Percentiles rank a stretch among this genome's conserved stretches.
Conservation (phyloP, 1,140 invertebrate species). For the Tribolium castaneum region DNA sequence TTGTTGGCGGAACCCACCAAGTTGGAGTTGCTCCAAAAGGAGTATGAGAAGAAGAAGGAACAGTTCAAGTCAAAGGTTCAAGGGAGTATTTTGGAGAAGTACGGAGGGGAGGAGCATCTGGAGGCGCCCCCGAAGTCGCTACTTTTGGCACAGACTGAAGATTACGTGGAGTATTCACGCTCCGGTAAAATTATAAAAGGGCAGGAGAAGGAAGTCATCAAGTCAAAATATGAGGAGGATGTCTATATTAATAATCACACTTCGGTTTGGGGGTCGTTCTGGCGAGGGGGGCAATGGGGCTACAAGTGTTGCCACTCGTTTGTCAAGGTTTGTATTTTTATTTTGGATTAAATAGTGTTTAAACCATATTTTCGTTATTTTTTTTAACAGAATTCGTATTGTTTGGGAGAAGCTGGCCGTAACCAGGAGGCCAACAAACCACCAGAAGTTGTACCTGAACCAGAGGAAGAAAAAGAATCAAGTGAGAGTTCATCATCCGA, state of each 20-base stretch:
- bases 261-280: conserved; percentile 95
- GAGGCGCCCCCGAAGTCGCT: conserved; percentile 86
- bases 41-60: conserved; percentile 91
- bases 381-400: conserved; percentile 80
- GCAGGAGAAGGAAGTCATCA: conserved; percentile 85
- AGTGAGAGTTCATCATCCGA: conserved; percentile 51
- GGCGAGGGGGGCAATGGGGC: conserved; percentile 93
- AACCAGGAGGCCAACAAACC: conserved; percentile 50
- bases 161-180: conserved; percentile 96
- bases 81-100: conserved; percentile 83
- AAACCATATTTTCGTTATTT: no score
- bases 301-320: conserved; percentile 96
- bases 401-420: conserved; percentile 85
- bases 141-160: conserved; percentile 93
- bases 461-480: conserved; percentile 45
- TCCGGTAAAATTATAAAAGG: conserved; percentile 89
- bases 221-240: conserved; percentile 96
- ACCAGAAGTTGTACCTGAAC: conserved; percentile 47
- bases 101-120: conserved; percentile 94
- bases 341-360: no score
- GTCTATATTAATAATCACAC: conserved; percentile 92
- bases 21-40: conserved; percentile 89
- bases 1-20: conserved; percentile 98
- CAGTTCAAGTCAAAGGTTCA: conserved; percentile 83
- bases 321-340: conserved; percentile 76